Base-by-base conservation (phyloP, 2,797 vertebrate genomes). In the Melanotaenia parkinsoni region DNA sequence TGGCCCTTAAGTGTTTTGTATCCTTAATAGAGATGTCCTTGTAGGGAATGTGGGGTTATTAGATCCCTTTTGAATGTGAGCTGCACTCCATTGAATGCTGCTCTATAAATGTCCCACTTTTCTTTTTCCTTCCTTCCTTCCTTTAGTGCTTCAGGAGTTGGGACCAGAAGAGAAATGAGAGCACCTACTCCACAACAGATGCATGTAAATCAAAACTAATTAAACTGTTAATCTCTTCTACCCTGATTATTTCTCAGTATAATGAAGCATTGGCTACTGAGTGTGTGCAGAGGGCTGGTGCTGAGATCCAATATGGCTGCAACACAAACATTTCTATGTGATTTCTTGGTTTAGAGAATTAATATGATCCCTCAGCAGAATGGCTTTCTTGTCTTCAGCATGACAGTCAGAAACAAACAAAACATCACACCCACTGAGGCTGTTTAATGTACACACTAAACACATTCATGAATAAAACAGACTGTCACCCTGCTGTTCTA, bases 181-280 rank as follows among this genome's bases (percentile, higher is more conserved):
- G 63, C 69, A 24, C 37, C 67, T 43, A 67, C 77, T 79, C 57
- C 32, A 80, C 74, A 80, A 72, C 79, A 84, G 75, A 88, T 76
- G 73, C 67, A 84, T 83, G 69, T 77, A 87, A 81, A 86, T 82
- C 72, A 80, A 80, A 82, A 78, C 63, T 77, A 87, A 88, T 86
- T 76, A 84, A 76, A 82, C 43, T 53, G 43, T 69, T 63, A 84
- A 79, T 77, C 77, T 77, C 77, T 58, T 24, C 58, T 54, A 28
- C 33, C 51, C 65, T 67, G 37, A 72, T 74, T 82, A 28, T 64
- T 30, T 45, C 70, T 12, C 70, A 81, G 74, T 81, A 83, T 84
- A 81, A 81, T 80, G 68, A 57, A 82, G 57, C 24, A 10, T 14
- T 43, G 79, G 38, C 50, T 56, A 64, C 67, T 28, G 51, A 54